Percentiles rank a stretch among this genome's conserved stretches.
Conservation (phyloP, 2,113 vertebrate genomes). For the Saccopteryx leptura region DNA sequence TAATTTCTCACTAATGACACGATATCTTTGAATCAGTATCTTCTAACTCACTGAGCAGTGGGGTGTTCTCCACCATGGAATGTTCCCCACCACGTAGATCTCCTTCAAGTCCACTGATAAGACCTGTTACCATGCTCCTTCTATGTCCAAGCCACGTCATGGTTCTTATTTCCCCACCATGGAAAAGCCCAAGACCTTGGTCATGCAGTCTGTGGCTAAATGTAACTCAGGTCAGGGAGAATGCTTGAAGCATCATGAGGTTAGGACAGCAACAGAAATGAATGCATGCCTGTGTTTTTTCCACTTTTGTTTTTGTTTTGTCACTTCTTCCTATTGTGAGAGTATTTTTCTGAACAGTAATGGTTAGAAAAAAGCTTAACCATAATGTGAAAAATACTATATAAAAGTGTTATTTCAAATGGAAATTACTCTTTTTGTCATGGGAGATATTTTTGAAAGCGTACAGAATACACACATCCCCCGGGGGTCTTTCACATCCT, state of each 20-base stretch:
- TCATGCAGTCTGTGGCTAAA: not conserved
- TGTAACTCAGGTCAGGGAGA: not conserved
- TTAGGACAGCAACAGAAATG: not conserved
- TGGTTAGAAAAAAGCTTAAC: not conserved
- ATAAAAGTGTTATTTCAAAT: slow-evolving; percentile 2
- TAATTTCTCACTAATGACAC: not conserved
- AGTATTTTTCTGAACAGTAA: not conserved
- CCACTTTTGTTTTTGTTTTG: not conserved
- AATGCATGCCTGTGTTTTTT: rapidly evolving
- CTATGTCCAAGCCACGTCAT: not conserved
- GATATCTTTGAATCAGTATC: not conserved
- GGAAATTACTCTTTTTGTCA: not conserved
- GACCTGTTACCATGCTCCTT: not conserved
- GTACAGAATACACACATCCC: not conserved
- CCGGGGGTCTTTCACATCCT: not conserved
- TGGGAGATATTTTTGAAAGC: not conserved
- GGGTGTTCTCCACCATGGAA: not conserved
- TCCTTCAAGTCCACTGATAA: not conserved
- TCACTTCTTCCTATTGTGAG: not conserved
- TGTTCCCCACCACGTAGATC: not conserved
- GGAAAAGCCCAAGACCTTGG: not conserved
- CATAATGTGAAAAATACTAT: not conserved
- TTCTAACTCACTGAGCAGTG: not conserved
- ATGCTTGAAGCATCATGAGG: rapidly evolving
- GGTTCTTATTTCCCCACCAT: not conserved